Conservation (phyloP, 2,113 vertebrate species). For the mouse (Mus musculus) region GRCm39 chr17:71991501-71992000, state of each 20-base stretch:
- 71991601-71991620: neutral
- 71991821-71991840: neutral
- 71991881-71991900: neutral
- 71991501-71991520: neutral
- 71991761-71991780: neutral
- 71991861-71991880: neutral
- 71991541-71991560: neutral
- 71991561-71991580: neutral
- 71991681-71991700: too few species aligned
- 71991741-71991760: neutral
- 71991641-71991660: fast-evolving
- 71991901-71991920: neutral
- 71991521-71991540: neutral
- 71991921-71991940: neutral
- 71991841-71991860: fast-evolving
- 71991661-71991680: neutral
- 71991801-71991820: neutral
- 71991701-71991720: fast-evolving
- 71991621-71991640: fast-evolving
- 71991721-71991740: neutral
- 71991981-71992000: neutral
- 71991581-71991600: neutral
- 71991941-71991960: fast-evolving
- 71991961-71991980: neutral
- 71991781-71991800: neutral